These are phyloP conservation scores for Polyommatus icarus DNA, from an alignment of 2,888 invertebrate species.

Conservation along the genomic window DNA sequence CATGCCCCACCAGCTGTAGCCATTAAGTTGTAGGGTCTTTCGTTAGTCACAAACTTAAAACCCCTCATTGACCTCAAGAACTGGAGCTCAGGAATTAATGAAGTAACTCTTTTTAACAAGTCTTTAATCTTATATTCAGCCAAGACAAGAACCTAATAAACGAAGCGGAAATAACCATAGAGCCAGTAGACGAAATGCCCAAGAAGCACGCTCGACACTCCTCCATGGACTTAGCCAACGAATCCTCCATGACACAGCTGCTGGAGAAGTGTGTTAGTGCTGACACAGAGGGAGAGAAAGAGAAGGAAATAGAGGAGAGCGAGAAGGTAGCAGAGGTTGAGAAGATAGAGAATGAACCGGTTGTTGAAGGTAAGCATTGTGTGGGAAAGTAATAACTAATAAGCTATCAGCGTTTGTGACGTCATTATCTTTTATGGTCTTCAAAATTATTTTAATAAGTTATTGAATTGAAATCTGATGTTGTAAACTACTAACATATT, in stretches of 20 bases:
- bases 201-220: slow-evolving; percentile 74
- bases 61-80: too few relatives aligned
- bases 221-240: slow-evolving; percentile 73
- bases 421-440: too few relatives aligned
- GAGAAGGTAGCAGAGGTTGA: slow-evolving; percentile 43
- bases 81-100: too few relatives aligned
- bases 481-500: too few relatives aligned
- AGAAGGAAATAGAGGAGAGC: slow-evolving; percentile 36
- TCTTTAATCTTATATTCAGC: slow-evolving; percentile 45
- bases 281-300: slow-evolving; percentile 44
- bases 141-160: slow-evolving; percentile 70
- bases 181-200: slow-evolving; percentile 55
- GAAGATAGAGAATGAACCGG: slow-evolving; percentile 43
- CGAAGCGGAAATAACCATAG: slow-evolving; percentile 73
- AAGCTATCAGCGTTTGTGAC: too few relatives aligned
- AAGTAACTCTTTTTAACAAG: not conserved
- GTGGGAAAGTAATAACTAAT: not conserved
- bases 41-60: too few relatives aligned
- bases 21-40: too few relatives aligned
- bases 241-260: slow-evolving; percentile 69
- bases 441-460: too few relatives aligned
- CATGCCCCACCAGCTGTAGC: too few relatives aligned
- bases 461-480: too few relatives aligned
- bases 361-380: slow-evolving; percentile 31
- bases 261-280: slow-evolving; percentile 70